These are phyloP conservation scores for Psilopsiagon aymara DNA, from an alignment of 2,113 vertebrate species.

Conservation along the genomic window DNA sequence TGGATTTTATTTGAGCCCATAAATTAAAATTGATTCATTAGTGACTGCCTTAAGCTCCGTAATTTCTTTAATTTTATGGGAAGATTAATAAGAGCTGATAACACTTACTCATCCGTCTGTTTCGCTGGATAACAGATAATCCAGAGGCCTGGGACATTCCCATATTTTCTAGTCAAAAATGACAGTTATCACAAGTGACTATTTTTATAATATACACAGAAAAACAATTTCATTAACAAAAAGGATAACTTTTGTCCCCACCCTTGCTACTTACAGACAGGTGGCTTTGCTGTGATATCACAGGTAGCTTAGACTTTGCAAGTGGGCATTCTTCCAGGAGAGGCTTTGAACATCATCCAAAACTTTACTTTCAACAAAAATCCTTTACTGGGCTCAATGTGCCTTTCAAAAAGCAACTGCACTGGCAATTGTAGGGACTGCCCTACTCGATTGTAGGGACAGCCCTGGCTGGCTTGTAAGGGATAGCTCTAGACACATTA, in stretches of 20 bases:
- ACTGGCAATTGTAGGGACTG: neutral
- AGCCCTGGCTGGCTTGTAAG: neutral
- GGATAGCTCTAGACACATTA: neutral
- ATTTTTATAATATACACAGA: neutral
- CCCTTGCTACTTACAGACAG: neutral
- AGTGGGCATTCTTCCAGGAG: neutral
- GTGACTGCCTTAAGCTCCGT: conserved; percentile 45
- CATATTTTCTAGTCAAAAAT: neutral
- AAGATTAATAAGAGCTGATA: conserved; percentile 58
- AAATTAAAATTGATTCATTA: conserved; percentile 74
- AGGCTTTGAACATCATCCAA: conserved; percentile 23
- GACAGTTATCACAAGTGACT: neutral
- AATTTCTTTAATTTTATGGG: conserved; percentile 43
- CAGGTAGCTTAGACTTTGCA: neutral
- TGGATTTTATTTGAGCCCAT: conserved; percentile 61
- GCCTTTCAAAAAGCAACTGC: conserved; percentile 20
- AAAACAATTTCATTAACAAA: neutral
- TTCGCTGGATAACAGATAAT: conserved; percentile 34
- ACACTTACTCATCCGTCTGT: neutral
- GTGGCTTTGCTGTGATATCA: neutral
- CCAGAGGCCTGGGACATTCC: neutral
- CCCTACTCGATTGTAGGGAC: neutral
- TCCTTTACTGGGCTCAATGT: neutral
- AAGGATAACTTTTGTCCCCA: neutral
- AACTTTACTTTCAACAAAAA: conserved; percentile 23